Conservation (phyloP, 2,888 invertebrate species). For the Drosophila nr. fundita region DNA sequence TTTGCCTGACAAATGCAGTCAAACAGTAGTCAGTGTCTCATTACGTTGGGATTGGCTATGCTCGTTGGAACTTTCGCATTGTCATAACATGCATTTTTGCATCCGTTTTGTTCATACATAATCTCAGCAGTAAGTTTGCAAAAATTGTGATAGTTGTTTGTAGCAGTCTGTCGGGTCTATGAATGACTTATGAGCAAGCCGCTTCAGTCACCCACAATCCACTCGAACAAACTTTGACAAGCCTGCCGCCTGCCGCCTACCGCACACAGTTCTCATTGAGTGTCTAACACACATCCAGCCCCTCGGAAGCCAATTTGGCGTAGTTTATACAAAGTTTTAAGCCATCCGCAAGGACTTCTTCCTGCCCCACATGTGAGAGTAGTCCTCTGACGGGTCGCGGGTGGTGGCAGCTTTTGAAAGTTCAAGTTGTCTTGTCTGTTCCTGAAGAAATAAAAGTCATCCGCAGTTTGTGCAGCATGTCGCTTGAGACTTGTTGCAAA, state of each 20-base stretch:
- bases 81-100: constrained; percentile 18
- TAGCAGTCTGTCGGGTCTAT: constrained; percentile 35
- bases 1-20: constrained; percentile 12
- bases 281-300: not conserved
- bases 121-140: constrained; percentile 61
- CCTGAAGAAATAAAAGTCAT: constrained; percentile 59
- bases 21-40: not conserved
- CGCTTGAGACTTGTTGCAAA: constrained; percentile 29
- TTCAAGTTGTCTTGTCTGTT: constrained; percentile 44
- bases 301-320: constrained; percentile 31
- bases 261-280: constrained; percentile 35
- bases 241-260: constrained; percentile 14
- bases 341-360: constrained; percentile 19
- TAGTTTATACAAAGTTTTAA: constrained; percentile 53
- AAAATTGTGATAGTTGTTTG: constrained; percentile 65
- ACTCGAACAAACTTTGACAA: constrained; percentile 50
- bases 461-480: constrained; percentile 34
- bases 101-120: constrained; percentile 46
- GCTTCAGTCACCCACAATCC: constrained; percentile 34
- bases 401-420: constrained; percentile 36
- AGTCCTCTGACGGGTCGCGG: constrained; percentile 36
- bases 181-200: constrained; percentile 40
- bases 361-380: constrained; percentile 35
- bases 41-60: not conserved
- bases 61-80: constrained; percentile 16